phyloP scores from a whole-genome alignment of 1,140 invertebrate species.

The Atta texana region DNA sequence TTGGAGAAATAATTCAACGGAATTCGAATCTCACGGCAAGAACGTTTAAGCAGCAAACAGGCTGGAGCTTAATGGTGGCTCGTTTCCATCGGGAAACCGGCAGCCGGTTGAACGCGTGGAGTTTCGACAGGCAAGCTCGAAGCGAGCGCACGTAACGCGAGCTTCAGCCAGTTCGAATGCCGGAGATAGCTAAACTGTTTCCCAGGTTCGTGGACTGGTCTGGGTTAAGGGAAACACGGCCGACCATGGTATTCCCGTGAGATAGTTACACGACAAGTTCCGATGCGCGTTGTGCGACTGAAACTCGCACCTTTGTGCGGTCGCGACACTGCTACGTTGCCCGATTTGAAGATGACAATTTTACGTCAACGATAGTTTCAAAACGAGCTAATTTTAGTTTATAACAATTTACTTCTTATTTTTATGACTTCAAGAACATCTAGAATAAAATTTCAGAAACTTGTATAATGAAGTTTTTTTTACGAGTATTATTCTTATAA shows the following conservation, averaged over 20 bases:
- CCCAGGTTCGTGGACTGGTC: slow-evolving; percentile 54
- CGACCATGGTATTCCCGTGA: slow-evolving; percentile 53
- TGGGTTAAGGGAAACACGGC: slow-evolving; percentile 68
- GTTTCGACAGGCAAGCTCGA: slow-evolving; percentile 72
- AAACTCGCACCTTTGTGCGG: slow-evolving; percentile 33
- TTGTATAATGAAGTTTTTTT: neutral
- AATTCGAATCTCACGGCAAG: slow-evolving; percentile 65
- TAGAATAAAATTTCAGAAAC: neutral
- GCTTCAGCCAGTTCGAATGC: slow-evolving; percentile 73
- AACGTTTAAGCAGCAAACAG: slow-evolving; percentile 71
- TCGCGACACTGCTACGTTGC: slow-evolving; percentile 2
- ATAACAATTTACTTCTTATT: neutral
- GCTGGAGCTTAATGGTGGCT: slow-evolving; percentile 70
- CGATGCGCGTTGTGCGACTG: neutral
- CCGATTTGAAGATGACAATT: slow-evolving; percentile 1
- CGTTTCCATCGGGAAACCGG: slow-evolving; percentile 60
- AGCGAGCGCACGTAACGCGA: slow-evolving; percentile 68
- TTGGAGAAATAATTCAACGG: slow-evolving; percentile 33
- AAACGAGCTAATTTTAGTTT: slow-evolving; percentile 20
- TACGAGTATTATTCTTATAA: neutral
- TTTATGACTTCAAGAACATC: neutral
- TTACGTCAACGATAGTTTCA: slow-evolving; percentile 15
- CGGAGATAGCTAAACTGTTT: slow-evolving; percentile 72
- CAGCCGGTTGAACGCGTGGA: slow-evolving; percentile 67
- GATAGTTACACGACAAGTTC: slow-evolving; percentile 56